These are phyloP conservation scores for Sesamia nonagrioides DNA, from an alignment of 1,140 invertebrate genomes.

Conservation along the genomic window DNA sequence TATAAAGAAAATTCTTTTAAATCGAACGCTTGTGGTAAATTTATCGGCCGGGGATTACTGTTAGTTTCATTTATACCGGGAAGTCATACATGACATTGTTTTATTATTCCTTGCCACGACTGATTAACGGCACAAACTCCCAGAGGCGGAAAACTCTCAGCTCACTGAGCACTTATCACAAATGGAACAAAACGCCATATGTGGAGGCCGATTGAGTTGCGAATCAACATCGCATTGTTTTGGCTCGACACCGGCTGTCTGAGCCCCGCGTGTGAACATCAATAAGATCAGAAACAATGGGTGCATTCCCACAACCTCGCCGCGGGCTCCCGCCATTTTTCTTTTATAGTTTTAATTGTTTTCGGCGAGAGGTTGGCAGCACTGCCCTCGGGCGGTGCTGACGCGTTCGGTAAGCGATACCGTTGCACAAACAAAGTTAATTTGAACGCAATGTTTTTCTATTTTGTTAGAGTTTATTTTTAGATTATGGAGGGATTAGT, in stretches of 20 bases:
- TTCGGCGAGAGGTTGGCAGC: conserved; percentile 72
- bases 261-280: conserved; percentile 70
- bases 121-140: conserved; percentile 19
- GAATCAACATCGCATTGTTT: conserved; percentile 60
- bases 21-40: background rate
- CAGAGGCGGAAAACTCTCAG: conserved; percentile 35
- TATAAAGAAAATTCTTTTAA: too few relatives aligned
- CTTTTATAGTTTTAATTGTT: conserved; percentile 81
- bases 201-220: conserved; percentile 57
- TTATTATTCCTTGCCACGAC: conserved; percentile 34
- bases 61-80: background rate
- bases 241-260: conserved; percentile 68
- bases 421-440: conserved; percentile 49
- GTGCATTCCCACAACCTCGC: conserved; percentile 75
- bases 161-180: conserved; percentile 35
- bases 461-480: conserved; percentile 47
- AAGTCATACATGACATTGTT: conserved; percentile 21
- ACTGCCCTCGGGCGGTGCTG: conserved; percentile 67
- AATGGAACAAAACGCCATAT: conserved; percentile 66
- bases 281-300: conserved; percentile 76
- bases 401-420: conserved; percentile 36
- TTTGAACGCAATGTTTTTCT: conserved; percentile 47
- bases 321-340: conserved; percentile 71
- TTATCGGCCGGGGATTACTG: background rate
- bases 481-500: conserved; percentile 46